phyloP scores from a whole-genome alignment of 1,140 invertebrate species.

The Hormaphis cornu region DNA sequence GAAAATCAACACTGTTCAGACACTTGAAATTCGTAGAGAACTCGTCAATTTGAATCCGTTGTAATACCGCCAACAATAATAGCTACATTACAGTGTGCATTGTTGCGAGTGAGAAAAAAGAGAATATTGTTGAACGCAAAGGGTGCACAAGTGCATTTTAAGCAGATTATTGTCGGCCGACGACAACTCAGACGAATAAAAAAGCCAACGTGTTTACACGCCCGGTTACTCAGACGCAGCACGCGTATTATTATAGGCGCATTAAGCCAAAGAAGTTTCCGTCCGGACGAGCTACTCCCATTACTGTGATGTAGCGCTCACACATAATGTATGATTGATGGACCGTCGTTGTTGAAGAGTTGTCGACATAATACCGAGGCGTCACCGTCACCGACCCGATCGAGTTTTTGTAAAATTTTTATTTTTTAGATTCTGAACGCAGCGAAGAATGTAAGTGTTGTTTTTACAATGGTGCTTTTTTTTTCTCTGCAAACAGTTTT shows the following conservation, averaged over 20 bases:
- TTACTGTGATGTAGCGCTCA: not conserved
- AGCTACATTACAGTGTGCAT: too few relatives aligned
- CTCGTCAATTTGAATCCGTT: too few relatives aligned
- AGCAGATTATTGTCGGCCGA: too few relatives aligned
- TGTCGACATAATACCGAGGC: not conserved
- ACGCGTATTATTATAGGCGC: not conserved
- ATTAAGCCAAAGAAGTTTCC: slow-evolving; percentile 1
- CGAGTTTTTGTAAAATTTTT: not conserved
- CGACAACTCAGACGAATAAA: not conserved
- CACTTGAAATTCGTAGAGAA: too few relatives aligned
- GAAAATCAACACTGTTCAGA: too few relatives aligned
- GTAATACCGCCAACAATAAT: too few relatives aligned
- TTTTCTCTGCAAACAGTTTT: too few relatives aligned
- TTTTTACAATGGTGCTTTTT: too few relatives aligned
- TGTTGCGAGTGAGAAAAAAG: too few relatives aligned
- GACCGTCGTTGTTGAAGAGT: not conserved
- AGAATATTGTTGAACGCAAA: too few relatives aligned
- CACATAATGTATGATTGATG: not conserved
- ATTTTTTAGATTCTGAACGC: not conserved
- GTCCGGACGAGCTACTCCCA: not conserved
- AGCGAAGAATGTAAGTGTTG: too few relatives aligned
- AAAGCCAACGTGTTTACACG: not conserved
- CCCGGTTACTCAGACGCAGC: not conserved
- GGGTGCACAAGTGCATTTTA: too few relatives aligned
- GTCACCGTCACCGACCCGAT: not conserved